These are phyloP conservation scores for Pseudomyrmex cubaensis DNA, from an alignment of 1,140 invertebrate species.

Conservation along the genomic window DNA sequence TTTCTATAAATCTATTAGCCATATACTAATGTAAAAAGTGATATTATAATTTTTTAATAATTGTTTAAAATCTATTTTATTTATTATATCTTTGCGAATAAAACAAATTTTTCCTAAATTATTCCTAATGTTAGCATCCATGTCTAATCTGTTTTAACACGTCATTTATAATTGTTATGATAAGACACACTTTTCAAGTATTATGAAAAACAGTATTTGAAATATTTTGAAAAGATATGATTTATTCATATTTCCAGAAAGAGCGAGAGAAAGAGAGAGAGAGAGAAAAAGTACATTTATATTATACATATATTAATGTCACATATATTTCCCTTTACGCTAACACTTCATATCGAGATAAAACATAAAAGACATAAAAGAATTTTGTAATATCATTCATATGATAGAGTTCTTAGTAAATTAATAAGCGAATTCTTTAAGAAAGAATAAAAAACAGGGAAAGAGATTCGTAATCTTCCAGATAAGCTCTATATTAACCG, in stretches of 20 bases:
- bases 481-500: conserved; percentile 18
- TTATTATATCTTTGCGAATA: neutral
- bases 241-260: neutral
- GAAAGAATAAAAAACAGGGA: too few species aligned
- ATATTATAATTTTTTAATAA: neutral
- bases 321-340: neutral
- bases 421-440: conserved; percentile 5
- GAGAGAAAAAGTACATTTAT: neutral
- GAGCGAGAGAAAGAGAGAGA: neutral
- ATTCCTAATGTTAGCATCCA: too few species aligned
- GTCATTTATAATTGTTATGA: neutral
- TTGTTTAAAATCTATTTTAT: neutral
- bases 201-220: neutral
- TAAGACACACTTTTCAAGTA: neutral
- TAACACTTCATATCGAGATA: neutral
- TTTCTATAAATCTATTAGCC: neutral
- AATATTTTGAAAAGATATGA: neutral
- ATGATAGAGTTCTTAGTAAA: conserved; percentile 8
- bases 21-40: neutral
- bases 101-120: too few species aligned
- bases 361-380: neutral
- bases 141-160: too few species aligned
- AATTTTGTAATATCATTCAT: neutral
- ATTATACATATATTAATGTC: neutral
- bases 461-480: neutral